These are phyloP conservation scores for Drosophila tripunctata DNA, from an alignment of 2,888 invertebrate species.

Conservation along the genomic window DNA sequence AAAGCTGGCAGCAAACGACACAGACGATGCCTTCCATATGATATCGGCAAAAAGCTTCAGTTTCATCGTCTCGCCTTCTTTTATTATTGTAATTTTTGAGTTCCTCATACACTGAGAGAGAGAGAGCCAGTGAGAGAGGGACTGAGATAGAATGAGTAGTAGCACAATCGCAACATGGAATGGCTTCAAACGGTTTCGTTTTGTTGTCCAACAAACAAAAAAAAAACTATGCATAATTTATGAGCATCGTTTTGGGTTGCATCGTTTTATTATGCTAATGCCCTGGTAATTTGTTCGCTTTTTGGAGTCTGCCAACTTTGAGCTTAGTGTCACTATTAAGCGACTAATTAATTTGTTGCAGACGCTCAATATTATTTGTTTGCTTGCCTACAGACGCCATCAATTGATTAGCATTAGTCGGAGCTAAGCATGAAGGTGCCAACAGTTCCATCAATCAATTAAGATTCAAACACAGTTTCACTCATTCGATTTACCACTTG, in stretches of 20 bases:
- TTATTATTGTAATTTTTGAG: conserved; percentile 68
- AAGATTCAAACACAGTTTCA: conserved; percentile 19
- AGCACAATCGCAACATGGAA: conserved; percentile 14
- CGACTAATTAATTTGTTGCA: conserved; percentile 78
- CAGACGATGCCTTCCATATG: conserved; percentile 34
- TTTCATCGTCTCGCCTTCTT: conserved; percentile 58
- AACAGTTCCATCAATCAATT: conserved; percentile 75
- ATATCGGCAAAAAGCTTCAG: conserved; percentile 58
- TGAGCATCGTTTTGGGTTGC: conserved; percentile 69
- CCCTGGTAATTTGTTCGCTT: conserved; percentile 68
- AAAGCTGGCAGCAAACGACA: conserved; percentile 47
- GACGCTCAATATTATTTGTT: conserved; percentile 44
- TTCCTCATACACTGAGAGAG: not conserved
- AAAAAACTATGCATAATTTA: conserved; percentile 74
- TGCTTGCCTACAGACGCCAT: conserved; percentile 36
- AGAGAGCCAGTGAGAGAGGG: not conserved
- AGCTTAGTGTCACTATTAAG: conserved; percentile 79
- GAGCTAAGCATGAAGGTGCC: conserved; percentile 63
- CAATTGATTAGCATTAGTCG: conserved; percentile 68
- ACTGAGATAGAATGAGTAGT: not conserved
- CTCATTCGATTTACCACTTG: not conserved
- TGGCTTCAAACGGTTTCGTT: conserved; percentile 63
- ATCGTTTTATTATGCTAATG: conserved; percentile 78
- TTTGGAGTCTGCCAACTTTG: conserved; percentile 57
- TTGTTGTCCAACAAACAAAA: conserved; percentile 38